A percentile compares a stretch with the other conserved stretches of the same genome.
phyloP scores from a whole-genome alignment of 2,888 invertebrate genomes.

The Euclidia mi region DNA sequence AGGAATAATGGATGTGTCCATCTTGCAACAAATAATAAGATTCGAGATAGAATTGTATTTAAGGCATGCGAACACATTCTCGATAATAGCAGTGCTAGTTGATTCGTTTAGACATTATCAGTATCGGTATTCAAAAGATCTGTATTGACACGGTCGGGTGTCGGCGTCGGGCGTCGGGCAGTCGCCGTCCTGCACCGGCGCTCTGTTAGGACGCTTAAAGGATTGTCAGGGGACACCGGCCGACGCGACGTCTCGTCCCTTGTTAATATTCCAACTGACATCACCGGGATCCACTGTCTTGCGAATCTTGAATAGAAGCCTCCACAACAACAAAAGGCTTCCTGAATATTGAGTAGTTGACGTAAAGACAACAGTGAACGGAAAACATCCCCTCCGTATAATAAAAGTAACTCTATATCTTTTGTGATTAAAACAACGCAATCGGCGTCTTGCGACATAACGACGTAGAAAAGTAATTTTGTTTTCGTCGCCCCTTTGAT shows the following conservation, averaged over 20 bases:
- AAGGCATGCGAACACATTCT: slow-evolving; percentile 30
- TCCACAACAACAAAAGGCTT: slow-evolving; percentile 77
- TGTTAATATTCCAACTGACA: slow-evolving; percentile 83
- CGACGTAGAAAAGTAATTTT: slow-evolving; percentile 58
- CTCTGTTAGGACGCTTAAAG: slow-evolving; percentile 65
- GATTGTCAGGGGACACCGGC: slow-evolving; percentile 68
- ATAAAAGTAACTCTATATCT: slow-evolving; percentile 67
- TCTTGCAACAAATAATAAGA: slow-evolving; percentile 3
- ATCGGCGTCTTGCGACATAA: slow-evolving; percentile 43
- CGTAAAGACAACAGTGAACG: slow-evolving; percentile 65
- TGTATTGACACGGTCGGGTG: slow-evolving; percentile 59
- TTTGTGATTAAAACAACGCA: slow-evolving; percentile 65
- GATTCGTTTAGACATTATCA: slow-evolving; percentile 50
- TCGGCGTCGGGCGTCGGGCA: too few species aligned
- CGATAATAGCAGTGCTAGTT: slow-evolving; percentile 32
- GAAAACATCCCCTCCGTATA: slow-evolving; percentile 59
- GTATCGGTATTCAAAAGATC: slow-evolving; percentile 55
- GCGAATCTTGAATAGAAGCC: slow-evolving; percentile 80
- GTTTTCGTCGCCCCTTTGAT: slow-evolving; percentile 52
- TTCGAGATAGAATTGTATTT: slow-evolving; percentile 28
- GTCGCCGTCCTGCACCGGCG: slow-evolving; percentile 24
- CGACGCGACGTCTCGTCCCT: slow-evolving; percentile 74
- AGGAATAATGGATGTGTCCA: slow-evolving; percentile 1
- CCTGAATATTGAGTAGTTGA: slow-evolving; percentile 81
- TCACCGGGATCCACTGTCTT: slow-evolving; percentile 76